Conservation (phyloP, 2,888 invertebrate genomes). For the Epinotia ramella region DNA sequence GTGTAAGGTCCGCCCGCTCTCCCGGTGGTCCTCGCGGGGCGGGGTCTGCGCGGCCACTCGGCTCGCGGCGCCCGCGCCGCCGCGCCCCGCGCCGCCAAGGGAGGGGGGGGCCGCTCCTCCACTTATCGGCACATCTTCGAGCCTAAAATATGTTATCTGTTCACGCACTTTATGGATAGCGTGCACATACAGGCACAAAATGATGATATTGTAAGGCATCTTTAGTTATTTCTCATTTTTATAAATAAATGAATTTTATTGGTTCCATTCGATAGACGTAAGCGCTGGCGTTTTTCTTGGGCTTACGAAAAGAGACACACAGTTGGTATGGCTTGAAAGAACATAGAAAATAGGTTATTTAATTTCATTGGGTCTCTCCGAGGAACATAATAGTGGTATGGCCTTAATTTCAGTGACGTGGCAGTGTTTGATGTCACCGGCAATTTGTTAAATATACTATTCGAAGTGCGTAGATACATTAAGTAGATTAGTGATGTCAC, state of each 20-base stretch:
- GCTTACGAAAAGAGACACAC: not conserved
- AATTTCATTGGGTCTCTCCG: too few relatives aligned
- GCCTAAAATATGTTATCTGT: constrained; percentile 44
- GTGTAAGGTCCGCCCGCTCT: constrained; percentile 74
- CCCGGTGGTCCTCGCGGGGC: constrained; percentile 85
- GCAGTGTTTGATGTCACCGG: too few relatives aligned
- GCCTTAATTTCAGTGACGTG: too few relatives aligned
- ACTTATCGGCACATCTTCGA: constrained; percentile 81
- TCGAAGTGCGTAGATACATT: too few relatives aligned
- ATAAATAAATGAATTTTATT: not conserved
- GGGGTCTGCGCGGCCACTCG: constrained; percentile 81
- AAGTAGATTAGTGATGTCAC: too few relatives aligned
- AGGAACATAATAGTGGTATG: too few relatives aligned
- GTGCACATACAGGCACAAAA: constrained; percentile 11
- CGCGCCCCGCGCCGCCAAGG: constrained; percentile 53
- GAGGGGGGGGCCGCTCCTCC: constrained; percentile 57
- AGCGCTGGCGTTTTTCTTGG: not conserved
- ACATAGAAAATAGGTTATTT: not conserved
- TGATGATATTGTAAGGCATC: constrained; percentile 16
- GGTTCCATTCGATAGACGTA: not conserved
- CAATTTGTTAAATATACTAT: too few relatives aligned
- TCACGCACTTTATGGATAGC: constrained; percentile 44
- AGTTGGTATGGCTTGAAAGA: not conserved
- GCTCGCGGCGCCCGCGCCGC: constrained; percentile 60
- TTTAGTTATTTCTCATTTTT: not conserved